Evolutionary conservation across 2,888 invertebrate genomes (phyloP), one percentile per base, ranked within the genome.

Genomic region (Aleiodes testaceus): DNA sequence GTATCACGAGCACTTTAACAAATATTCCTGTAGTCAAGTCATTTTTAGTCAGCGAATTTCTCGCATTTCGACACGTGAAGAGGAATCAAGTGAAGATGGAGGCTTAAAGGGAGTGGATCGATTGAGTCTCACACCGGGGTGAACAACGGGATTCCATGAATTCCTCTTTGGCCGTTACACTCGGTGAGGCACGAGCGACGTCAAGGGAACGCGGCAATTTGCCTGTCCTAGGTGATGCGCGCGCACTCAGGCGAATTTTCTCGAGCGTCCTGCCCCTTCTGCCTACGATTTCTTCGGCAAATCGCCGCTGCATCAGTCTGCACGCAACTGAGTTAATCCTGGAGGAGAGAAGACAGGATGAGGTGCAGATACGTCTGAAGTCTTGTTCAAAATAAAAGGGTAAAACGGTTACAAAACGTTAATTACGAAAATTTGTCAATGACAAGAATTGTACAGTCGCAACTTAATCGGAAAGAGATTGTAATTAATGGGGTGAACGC

Each of bases 161-260:
- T 78, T 79, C 77, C 76, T 53, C 74, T 73, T 26, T 74, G 66
- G 73, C 68, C 76, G 78, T 78, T 76, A 78, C 78, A 76, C 78
- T 77, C 74, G 74, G 73, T 45, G 68, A 76, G 76, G 75, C 77
- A 76, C 76, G 77, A 76, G 77, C 73, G 64, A 72, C 74, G 76
- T 78, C 78, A 78, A 84, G 86, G 86, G 86, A 86, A 84, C 79
- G 84, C 81, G 80, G 82, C 84, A 86, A 86, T 86, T 85, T 85
- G 83, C 85, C 83, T 83, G 85, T 85, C 85, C 82, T 81, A 74
- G 68, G 65, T 72, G 66, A 61, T 66, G 59, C 59, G 59, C 36
- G 59, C 59, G 59, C 59, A 59, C 59, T 59, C 59, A 12, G 42
- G 59, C 18, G 50, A 12, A 74, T 59, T 59, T 59, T 59, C 59